Evolutionary conservation across 2,797 vertebrate genomes (phyloP).

Genomic region (Crenichthys baileyi): DNA sequence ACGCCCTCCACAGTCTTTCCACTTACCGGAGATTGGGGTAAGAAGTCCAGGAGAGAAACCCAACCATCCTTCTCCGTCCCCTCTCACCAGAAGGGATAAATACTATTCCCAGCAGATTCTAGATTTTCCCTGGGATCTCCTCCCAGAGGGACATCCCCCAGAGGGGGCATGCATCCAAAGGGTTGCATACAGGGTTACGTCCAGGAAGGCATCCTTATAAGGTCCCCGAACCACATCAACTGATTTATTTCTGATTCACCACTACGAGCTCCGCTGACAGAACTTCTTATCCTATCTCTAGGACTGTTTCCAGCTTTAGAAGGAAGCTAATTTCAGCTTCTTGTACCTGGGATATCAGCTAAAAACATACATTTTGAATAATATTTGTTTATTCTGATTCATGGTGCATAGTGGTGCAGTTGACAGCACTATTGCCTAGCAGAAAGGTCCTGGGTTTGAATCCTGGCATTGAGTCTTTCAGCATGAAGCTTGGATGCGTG

Average conservation of each 20-base stretch:
- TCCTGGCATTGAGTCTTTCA: too few species aligned
- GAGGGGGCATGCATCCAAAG: neutral
- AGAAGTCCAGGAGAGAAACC: neutral
- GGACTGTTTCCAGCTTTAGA: neutral
- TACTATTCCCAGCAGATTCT: neutral
- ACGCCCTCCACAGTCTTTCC: neutral
- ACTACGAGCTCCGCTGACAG: neutral
- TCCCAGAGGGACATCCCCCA: neutral
- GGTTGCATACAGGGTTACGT: neutral
- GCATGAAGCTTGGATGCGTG: too few species aligned
- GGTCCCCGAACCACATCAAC: neutral
- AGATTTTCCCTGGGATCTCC: neutral
- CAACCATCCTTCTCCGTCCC: neutral
- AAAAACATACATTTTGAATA: neutral
- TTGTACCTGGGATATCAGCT: neutral
- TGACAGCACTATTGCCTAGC: too few species aligned
- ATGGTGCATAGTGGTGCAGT: too few species aligned
- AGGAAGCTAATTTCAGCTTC: neutral
- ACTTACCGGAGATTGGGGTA: neutral
- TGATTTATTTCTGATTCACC: neutral
- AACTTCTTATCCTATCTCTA: neutral
- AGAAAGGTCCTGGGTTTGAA: too few species aligned
- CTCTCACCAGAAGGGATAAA: neutral
- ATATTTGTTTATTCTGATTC: neutral
- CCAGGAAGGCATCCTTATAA: neutral